Percentiles rank a stretch among this genome's conserved stretches.
Evolutionary conservation across 2,113 vertebrate genomes (phyloP).

Genomic region (Nesoenas mayeri): DNA sequence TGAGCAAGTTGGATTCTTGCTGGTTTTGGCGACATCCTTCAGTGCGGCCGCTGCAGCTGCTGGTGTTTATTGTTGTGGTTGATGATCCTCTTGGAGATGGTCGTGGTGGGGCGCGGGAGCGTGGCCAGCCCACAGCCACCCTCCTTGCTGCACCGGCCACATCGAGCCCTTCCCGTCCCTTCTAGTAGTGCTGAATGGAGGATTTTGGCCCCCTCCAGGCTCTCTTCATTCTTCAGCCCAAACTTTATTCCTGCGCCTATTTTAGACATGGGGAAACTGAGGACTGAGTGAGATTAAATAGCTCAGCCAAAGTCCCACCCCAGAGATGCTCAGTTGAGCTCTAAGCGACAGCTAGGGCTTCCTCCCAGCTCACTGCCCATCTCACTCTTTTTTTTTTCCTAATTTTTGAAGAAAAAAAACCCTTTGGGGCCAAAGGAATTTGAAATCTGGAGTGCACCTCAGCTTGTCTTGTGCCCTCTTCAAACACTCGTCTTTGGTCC

Average conservation of each 20-base stretch:
- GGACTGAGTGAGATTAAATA: neutral
- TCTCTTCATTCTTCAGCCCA: neutral
- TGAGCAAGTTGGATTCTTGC: slow-evolving; percentile 34
- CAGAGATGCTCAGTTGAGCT: neutral
- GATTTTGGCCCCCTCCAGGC: neutral
- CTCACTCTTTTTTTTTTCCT: too few species aligned
- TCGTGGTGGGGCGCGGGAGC: neutral
- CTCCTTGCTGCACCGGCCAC: neutral
- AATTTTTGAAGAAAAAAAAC: neutral
- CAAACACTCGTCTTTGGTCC: neutral
- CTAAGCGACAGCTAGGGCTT: neutral
- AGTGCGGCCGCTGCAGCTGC: slow-evolving; percentile 55
- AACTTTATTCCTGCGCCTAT: neutral
- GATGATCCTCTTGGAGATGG: slow-evolving; percentile 42
- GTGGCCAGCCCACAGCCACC: neutral
- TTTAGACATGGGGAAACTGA: neutral
- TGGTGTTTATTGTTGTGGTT: slow-evolving; percentile 64
- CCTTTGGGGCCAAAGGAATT: neutral
- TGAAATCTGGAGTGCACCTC: neutral
- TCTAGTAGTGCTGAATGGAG: neutral
- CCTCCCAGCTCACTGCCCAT: neutral
- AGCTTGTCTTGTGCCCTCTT: neutral
- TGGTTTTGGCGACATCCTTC: slow-evolving; percentile 15
- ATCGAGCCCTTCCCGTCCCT: neutral
- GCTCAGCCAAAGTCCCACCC: neutral